A percentile compares a stretch with the other conserved stretches of the same genome.
Conservation (phyloP, 2,888 invertebrate genomes). For the Norana najaformis region DNA sequence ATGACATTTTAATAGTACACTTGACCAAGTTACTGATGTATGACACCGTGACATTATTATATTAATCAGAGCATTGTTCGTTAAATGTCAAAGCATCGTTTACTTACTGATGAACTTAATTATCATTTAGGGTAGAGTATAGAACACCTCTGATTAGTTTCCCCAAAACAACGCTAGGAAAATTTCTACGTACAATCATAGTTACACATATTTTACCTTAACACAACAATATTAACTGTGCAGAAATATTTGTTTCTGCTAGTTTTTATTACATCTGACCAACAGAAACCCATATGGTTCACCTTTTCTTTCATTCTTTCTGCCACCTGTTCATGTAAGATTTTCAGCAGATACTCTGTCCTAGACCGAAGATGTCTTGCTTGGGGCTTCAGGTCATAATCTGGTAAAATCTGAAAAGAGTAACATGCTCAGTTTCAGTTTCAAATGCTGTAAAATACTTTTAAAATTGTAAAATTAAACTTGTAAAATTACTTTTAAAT, state of each 20-base stretch:
- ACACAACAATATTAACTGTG: too few relatives aligned
- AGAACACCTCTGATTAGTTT: background rate
- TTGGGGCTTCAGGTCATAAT: slow-evolving; percentile 90
- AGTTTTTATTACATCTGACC: background rate
- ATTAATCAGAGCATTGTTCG: background rate
- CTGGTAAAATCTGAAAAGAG: slow-evolving; percentile 72
- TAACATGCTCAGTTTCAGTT: background rate
- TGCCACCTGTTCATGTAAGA: slow-evolving; percentile 42
- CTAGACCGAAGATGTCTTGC: slow-evolving; percentile 90
- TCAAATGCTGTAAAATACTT: background rate
- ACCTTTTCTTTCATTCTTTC: background rate
- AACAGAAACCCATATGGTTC: background rate
- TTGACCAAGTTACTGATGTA: too few relatives aligned
- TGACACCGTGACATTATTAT: too few relatives aligned
- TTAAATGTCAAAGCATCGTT: background rate
- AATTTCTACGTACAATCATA: background rate
- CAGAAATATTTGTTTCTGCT: background rate
- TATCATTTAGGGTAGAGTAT: background rate
- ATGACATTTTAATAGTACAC: background rate
- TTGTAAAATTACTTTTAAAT: background rate
- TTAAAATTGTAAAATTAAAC: too few relatives aligned
- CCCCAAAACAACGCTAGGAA: too few relatives aligned
- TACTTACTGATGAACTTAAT: background rate
- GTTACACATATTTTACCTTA: background rate
- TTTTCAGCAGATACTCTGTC: slow-evolving; percentile 88